Evolutionary conservation across 2,797 vertebrate genomes (phyloP), one percentile per base, ranked within the genome.

Genomic region (Odontamblyopus lacepedii): DNA sequence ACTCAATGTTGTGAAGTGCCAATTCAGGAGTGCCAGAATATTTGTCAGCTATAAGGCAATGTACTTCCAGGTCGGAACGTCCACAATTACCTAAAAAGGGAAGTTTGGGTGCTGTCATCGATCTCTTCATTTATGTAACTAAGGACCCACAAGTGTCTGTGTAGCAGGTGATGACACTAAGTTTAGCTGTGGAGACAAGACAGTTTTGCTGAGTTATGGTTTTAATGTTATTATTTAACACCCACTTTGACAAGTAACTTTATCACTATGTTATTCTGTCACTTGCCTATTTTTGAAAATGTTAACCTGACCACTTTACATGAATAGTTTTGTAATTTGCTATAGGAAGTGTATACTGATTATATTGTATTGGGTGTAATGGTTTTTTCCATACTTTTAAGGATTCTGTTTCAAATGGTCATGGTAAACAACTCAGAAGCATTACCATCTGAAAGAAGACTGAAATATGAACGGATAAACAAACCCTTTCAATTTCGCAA

Each of bases 1-100:
- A 69, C 23, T 3, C 23, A 57, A n/a, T 18, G 35, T n/a, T 38
- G n/a, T 30, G 15, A 67, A 55, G 51, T n/a, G 29, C 30, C 51
- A 29, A 9, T 13, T 38, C n/a, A 27, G 53, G n/a, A 57, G 12
- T 38, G 51, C 35, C 26, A 16, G 29, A 60, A 57, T 18, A 23
- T 53, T 16, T 67, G 51, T 67, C 65, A 67, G 50, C 66, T 51
- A 23, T 67, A 51, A 67, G 30, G 30, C 7, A 9, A 56, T 55
- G 27, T 18, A 67, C 29, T 32, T 55, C 50, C 29, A n/a, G 29
- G 16, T 67, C 5, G 18, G 18, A 4, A 50, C 65, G 30, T 50
- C 65, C 12, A 27, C 66, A 30, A 51, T 35, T 55, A 9, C 51
- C 66, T 32, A 67, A 32, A 55, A 32, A 29, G 30, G 1, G 29